phyloP scores from a whole-genome alignment of 2,888 invertebrate genomes.

The Cotesia congregata region DNA sequence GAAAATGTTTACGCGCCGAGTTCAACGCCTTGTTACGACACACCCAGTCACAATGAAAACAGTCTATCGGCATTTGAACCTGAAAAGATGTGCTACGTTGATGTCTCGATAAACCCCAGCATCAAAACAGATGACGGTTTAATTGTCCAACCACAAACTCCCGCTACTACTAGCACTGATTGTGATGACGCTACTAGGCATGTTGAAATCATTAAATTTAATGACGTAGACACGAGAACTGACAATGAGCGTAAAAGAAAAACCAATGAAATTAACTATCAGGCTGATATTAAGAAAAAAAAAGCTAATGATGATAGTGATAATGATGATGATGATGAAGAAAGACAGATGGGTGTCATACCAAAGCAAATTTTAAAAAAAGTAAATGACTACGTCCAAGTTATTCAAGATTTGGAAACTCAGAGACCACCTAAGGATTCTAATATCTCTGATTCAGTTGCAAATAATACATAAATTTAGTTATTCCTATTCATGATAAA shows the following conservation, averaged over 20 bases:
- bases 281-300: no score
- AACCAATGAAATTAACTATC: no score
- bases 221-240: conserved; percentile 32
- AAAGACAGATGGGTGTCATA: no score
- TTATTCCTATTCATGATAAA: background rate
- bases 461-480: conserved; percentile 11
- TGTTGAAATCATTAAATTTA: conserved; percentile 13
- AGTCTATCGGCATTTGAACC: conserved; percentile 46
- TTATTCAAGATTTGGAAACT: no score
- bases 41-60: conserved; percentile 60
- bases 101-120: conserved; percentile 23
- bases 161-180: background rate
- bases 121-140: background rate
- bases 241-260: background rate
- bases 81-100: conserved; percentile 48
- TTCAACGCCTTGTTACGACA: conserved; percentile 64
- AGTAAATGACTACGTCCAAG: no score
- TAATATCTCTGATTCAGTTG: conserved; percentile 1
- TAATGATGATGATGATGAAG: no score
- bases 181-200: background rate
- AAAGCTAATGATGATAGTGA: no score
- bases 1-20: conserved; percentile 67
- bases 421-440: no score
- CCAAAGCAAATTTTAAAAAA: no score
- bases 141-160: background rate